phyloP scores from a whole-genome alignment of 2,888 invertebrate species.

The Uloborus plumipes region DNA sequence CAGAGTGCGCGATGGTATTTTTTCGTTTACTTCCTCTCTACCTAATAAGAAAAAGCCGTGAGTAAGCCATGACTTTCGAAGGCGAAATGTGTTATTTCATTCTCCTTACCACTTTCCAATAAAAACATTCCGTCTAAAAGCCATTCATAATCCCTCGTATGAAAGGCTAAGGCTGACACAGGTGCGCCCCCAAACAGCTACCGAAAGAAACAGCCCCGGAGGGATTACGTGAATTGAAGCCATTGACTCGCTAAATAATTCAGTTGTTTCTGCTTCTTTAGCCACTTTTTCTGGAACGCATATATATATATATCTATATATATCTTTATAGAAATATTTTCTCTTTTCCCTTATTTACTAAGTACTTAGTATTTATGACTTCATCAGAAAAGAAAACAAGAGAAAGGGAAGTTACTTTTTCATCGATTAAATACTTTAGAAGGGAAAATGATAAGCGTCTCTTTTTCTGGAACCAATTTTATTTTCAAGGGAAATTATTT shows the following conservation, averaged over 20 bases:
- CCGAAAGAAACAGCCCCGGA: slow-evolving; percentile 23
- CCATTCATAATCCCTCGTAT: no score
- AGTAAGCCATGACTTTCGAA: no score
- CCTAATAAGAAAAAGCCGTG: no score
- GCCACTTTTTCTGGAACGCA: neutral
- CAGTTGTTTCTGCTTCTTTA: slow-evolving; percentile 14
- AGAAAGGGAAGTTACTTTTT: slow-evolving; percentile 25
- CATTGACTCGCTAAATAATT: slow-evolving; percentile 45
- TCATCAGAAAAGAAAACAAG: slow-evolving; percentile 3
- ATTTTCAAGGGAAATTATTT: no score
- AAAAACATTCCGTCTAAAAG: no score
- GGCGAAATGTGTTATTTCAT: no score
- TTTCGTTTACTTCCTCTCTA: no score
- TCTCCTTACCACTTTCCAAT: no score
- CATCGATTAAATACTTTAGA: slow-evolving; percentile 31
- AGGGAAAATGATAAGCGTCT: slow-evolving; percentile 1
- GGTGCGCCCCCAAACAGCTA: slow-evolving; percentile 11
- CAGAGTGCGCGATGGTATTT: no score
- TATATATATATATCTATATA: slow-evolving; percentile 7
- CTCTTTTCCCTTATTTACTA: slow-evolving; percentile 24
- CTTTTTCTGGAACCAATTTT: no score
- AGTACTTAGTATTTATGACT: slow-evolving; percentile 44
- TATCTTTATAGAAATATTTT: neutral
- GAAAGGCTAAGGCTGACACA: no score
- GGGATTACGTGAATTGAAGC: slow-evolving; percentile 45